phyloP scores from a whole-genome alignment of 2,113 vertebrate species.

The Halcyon senegalensis region DNA sequence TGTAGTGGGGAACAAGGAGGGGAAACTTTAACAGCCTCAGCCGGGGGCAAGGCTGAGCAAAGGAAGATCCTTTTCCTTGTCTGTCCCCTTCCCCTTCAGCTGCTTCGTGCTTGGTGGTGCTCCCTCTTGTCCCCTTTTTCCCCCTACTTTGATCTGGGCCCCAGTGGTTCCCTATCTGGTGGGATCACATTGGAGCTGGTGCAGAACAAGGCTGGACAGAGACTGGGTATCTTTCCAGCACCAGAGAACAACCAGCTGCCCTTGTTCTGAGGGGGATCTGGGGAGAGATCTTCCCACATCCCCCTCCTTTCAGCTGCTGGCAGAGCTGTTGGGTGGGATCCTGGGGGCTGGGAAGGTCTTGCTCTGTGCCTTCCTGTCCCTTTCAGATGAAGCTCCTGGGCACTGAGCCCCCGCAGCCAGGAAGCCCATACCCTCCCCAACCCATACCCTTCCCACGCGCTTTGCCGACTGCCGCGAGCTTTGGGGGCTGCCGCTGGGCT shows the following conservation, averaged over 20 bases:
- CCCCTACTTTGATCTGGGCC: not conserved
- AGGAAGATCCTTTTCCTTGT: not conserved
- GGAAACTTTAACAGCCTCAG: slow-evolving; percentile 10
- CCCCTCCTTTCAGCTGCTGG: not conserved
- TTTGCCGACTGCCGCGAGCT: not conserved
- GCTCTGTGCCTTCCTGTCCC: not conserved
- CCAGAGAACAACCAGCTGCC: not conserved
- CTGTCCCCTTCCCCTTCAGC: not conserved
- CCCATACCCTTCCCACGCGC: not conserved
- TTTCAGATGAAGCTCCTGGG: not conserved
- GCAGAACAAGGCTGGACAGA: not conserved
- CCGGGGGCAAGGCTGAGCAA: not conserved
- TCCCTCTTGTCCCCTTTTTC: not conserved
- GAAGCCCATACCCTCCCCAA: not conserved
- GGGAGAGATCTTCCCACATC: not conserved
- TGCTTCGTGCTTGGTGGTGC: not conserved
- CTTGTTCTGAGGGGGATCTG: not conserved
- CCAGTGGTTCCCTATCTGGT: not conserved
- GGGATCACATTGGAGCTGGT: not conserved
- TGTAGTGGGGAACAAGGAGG: not conserved
- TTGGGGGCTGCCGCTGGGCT: not conserved
- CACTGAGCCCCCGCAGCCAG: not conserved
- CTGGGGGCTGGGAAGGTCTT: not conserved
- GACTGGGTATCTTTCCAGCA: not conserved
- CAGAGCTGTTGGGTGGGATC: not conserved